Conservation (phyloP, 2,113 vertebrate species). For the Heterocephalus glaber region DNA sequence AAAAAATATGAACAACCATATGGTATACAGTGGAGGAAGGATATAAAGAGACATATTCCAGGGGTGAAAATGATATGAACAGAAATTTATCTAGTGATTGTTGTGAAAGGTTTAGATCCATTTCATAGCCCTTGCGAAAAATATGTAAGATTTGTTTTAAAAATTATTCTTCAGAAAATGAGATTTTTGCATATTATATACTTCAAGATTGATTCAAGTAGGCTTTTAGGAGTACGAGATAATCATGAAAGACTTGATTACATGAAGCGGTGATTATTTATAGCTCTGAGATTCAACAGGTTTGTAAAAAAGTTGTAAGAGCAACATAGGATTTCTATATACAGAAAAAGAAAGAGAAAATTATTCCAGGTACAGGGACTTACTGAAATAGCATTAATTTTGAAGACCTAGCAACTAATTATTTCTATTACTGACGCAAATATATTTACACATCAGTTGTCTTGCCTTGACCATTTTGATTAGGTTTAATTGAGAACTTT, state of each 20-base stretch:
- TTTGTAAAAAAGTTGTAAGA: neutral
- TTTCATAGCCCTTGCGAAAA: conserved; percentile 25
- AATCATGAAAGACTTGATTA: neutral
- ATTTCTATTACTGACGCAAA: conserved; percentile 29
- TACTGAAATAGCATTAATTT: neutral
- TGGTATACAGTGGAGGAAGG: neutral
- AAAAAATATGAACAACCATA: neutral
- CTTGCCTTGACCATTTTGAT: neutral
- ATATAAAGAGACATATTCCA: neutral
- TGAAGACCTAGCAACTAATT: neutral
- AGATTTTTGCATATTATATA: neutral
- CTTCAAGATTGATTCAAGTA: neutral
- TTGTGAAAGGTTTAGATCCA: neutral
- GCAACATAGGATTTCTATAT: neutral
- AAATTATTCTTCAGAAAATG: neutral
- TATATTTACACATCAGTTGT: neutral
- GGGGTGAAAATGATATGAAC: neutral
- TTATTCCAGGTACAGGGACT: neutral
- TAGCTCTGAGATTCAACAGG: neutral
- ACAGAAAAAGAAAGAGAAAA: neutral
- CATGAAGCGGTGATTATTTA: neutral
- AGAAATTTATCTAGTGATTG: neutral
- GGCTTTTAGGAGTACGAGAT: neutral
- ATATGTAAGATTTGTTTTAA: neutral
- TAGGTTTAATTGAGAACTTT: conserved; percentile 26